Evolutionary conservation across 37 sponge, comb jelly and placozoan species (phyloP).

Genomic region (Halichondria panicea): DNA sequence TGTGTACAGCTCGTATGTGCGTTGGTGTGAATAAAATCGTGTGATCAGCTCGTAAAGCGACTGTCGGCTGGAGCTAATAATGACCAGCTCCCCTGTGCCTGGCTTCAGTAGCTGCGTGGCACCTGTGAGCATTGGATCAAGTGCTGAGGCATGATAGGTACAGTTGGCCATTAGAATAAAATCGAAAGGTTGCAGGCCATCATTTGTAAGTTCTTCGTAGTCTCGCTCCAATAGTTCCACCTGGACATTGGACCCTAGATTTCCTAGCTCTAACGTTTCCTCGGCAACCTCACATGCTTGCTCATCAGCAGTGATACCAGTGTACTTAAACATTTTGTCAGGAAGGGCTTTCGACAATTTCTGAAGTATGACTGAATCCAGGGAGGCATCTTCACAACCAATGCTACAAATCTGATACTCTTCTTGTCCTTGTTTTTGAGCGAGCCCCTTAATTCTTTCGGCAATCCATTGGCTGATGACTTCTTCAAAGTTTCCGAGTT

Average conservation of each 20-base stretch:
- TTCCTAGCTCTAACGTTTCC: slow-evolving; percentile 13
- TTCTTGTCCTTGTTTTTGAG: background rate
- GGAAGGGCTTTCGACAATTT: background rate
- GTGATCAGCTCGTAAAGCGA: slow-evolving; percentile 32
- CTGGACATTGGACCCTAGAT: background rate
- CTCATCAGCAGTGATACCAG: slow-evolving; percentile 12
- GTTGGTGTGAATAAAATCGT: slow-evolving; percentile 46
- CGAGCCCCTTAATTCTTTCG: background rate
- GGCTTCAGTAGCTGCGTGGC: slow-evolving; percentile 23
- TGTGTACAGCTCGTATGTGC: slow-evolving; percentile 5
- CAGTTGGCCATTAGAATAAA: slow-evolving; percentile 37
- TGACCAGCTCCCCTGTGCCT: slow-evolving; percentile 29
- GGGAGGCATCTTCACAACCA: slow-evolving; percentile 45
- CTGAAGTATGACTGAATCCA: slow-evolving; percentile 21
- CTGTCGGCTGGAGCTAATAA: slow-evolving; percentile 27
- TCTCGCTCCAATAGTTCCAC: slow-evolving; percentile 4
- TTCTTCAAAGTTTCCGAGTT: slow-evolving; percentile 17
- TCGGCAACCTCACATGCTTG: slow-evolving; percentile 37
- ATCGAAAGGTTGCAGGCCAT: slow-evolving; percentile 11
- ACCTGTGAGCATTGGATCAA: slow-evolving; percentile 7
- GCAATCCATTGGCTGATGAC: slow-evolving; percentile 8
- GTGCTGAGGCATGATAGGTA: slow-evolving; percentile 16
- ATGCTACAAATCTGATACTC: slow-evolving; percentile 18
- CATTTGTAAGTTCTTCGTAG: slow-evolving; percentile 23
- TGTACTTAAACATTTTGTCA: background rate